Percentiles rank a stretch among this genome's conserved stretches.
phyloP scores from a whole-genome alignment of 2,113 vertebrate species.

The Pollachius pollachius region DNA sequence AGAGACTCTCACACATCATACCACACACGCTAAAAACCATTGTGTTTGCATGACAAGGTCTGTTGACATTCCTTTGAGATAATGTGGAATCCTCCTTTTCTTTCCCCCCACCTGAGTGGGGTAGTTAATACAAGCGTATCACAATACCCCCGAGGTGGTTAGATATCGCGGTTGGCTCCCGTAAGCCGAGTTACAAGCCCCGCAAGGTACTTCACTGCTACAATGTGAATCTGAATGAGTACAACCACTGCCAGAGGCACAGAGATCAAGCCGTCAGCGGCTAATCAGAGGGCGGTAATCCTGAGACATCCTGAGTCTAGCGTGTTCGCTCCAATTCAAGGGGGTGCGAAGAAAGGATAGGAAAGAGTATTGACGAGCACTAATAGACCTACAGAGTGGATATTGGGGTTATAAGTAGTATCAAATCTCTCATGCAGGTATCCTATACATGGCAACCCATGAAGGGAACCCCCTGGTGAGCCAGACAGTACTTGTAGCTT shows the following conservation, averaged over 20 bases:
- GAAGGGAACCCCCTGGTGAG: too few relatives aligned
- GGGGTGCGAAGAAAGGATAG: slow-evolving; percentile 16
- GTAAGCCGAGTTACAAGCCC: slow-evolving; percentile 7
- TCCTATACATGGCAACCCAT: too few relatives aligned
- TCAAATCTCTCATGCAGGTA: too few relatives aligned
- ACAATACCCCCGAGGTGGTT: slow-evolving; percentile 17
- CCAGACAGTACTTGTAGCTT: too few relatives aligned
- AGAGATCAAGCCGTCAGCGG: background rate
- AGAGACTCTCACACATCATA: slow-evolving; percentile 7
- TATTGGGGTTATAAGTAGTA: too few relatives aligned
- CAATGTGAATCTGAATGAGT: slow-evolving; percentile 44
- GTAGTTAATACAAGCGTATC: slow-evolving; percentile 8
- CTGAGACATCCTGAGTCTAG: slow-evolving; percentile 3
- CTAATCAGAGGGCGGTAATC: slow-evolving; percentile 52
- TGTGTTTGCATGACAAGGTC: slow-evolving; percentile 10
- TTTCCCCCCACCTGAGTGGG: slow-evolving; percentile 8
- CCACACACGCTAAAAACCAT: too few relatives aligned
- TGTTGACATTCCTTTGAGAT: slow-evolving; percentile 3
- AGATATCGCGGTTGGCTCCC: slow-evolving; percentile 26
- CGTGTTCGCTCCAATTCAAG: slow-evolving; percentile 21
- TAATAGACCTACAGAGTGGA: too few relatives aligned
- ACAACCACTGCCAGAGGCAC: slow-evolving; percentile 25
- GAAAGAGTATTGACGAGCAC: slow-evolving; percentile 17
- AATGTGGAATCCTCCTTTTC: slow-evolving; percentile 3
- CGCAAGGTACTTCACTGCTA: slow-evolving; percentile 26